These are phyloP conservation scores for Silurus lanzhouensis DNA, from an alignment of 2,797 vertebrate species.

Conservation along the genomic window DNA sequence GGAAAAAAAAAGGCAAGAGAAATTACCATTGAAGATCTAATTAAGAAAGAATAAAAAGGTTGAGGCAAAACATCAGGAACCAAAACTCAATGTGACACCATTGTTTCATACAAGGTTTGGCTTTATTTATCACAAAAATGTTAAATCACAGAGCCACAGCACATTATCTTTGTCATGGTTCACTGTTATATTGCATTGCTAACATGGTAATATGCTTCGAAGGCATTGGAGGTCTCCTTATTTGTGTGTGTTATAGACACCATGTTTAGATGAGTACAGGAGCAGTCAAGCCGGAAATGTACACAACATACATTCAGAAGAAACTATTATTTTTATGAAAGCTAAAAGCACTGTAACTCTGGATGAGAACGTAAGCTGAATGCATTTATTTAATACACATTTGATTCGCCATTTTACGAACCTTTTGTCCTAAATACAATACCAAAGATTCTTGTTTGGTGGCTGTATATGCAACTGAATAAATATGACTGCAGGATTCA, in stretches of 20 bases:
- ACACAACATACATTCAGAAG: neutral
- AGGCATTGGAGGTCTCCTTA: neutral
- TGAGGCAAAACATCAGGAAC: neutral
- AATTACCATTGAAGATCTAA: too few relatives aligned
- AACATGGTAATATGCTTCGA: neutral
- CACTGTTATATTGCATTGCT: neutral
- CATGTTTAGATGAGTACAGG: neutral
- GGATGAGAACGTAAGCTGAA: neutral
- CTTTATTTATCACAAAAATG: neutral
- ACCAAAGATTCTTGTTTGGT: neutral
- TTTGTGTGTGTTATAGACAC: neutral
- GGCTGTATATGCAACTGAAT: neutral
- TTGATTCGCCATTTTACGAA: neutral
- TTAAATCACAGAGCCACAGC: neutral
- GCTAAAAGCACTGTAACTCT: neutral
- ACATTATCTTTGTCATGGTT: neutral
- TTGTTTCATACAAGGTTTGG: neutral
- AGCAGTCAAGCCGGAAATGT: neutral
- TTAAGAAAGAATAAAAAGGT: neutral
- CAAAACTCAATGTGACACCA: neutral
- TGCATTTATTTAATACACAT: neutral
- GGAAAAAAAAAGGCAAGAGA: too few relatives aligned
- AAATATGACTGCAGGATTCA: neutral
- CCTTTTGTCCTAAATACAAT: neutral
- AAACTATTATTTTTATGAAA: neutral